Evolutionary conservation across 1,140 invertebrate genomes (phyloP), one percentile per base, ranked within the genome.

Genomic region (Ceratosolen fusciceps): DNA sequence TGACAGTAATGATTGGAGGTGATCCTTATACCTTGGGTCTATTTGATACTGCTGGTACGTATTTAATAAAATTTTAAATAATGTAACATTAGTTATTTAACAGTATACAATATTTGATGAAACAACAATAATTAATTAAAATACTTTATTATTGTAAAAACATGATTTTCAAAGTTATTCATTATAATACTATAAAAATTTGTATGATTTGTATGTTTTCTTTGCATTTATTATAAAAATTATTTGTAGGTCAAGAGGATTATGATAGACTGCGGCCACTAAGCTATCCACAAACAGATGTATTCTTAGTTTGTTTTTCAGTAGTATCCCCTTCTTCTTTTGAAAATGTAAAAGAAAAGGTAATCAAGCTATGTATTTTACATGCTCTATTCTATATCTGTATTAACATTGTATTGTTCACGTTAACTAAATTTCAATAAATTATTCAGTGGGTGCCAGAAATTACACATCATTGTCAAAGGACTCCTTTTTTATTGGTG

Each of bases 261-360:
- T 99, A 99, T 87, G 96, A 98, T 90, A 93, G 98, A 88, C 92
- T 99, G 83, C 92, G 98, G 85, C 98, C 98, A 26, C 91, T 99
- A 70, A 98, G 97, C 90, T 99, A 99, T 93, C 98, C 98, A 83
- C 98, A 99, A 91, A 98, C 97, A 62, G 98, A 99, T 91, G 98
- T 99, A 68, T 99, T 99, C 91, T 94, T 99, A 70, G 97, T 99
- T 56, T 98, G 97, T 92, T 99, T 99, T 91, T 99, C 98, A 82
- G 96, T 99, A 82, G 98, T 99, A 21, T 98, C 97, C 81, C 98
- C 98, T 81, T 98, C 98, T 82, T 99, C 98, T 37, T 99, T 98
- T 93, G 98, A 99, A 93, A 99, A 99, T 92, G 98, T 99, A 54
- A 98, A 97, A 93, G 98, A 99, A 94, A 99, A 99, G 94, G 97